Percentiles rank a stretch among this genome's conserved stretches.
Conservation (phyloP, 2,797 vertebrate species). For the Ceryle rudis region DNA sequence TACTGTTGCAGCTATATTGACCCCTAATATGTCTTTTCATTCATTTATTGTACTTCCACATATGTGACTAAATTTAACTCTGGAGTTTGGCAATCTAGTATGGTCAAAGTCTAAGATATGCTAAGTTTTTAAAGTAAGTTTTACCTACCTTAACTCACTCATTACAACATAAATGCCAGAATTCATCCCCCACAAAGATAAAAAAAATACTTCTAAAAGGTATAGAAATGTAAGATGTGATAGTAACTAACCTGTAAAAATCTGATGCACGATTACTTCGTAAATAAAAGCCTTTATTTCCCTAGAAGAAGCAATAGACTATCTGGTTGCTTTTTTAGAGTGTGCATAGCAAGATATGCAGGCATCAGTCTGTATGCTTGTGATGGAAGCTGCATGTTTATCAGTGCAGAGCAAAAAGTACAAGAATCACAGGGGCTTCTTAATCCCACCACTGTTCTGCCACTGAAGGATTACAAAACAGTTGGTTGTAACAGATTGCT, state of each 20-base stretch:
- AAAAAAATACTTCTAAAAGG: neutral
- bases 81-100: slow-evolving; percentile 4
- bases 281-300: slow-evolving; percentile 11
- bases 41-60: slow-evolving; percentile 63
- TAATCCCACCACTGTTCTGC: slow-evolving; percentile 60
- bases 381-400: slow-evolving; percentile 34
- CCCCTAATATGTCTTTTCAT: slow-evolving; percentile 51
- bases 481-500: slow-evolving; percentile 59
- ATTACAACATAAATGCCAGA: slow-evolving; percentile 1
- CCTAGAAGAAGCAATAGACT: neutral
- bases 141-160: neutral
- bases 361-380: neutral
- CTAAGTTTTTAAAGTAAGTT: slow-evolving; percentile 36
- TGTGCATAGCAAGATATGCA: neutral
- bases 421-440: slow-evolving; percentile 32
- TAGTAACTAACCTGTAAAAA: slow-evolving; percentile 14
- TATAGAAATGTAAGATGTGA: neutral
- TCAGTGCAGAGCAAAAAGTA: slow-evolving; percentile 38
- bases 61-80: slow-evolving; percentile 61
- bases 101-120: neutral
- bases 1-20: slow-evolving; percentile 45
- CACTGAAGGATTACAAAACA: slow-evolving; percentile 47
- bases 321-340: neutral
- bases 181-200: neutral
- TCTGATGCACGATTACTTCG: neutral